phyloP scores from a whole-genome alignment of 1,140 invertebrate genomes.

The Aradophagus sp. region DNA sequence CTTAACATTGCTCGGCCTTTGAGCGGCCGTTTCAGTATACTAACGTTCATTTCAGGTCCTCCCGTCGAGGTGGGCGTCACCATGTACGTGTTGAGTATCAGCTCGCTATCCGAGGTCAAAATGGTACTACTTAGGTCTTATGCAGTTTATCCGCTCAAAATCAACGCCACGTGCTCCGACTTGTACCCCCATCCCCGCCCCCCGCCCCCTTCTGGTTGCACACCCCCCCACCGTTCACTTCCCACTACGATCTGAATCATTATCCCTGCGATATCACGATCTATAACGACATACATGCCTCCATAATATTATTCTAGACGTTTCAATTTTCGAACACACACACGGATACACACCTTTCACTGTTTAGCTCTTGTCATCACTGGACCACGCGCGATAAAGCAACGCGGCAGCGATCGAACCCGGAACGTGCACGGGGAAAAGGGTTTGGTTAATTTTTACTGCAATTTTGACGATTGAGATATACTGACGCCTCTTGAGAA shows the following conservation, averaged over 20 bases:
- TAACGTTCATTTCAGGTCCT: slow-evolving; percentile 86
- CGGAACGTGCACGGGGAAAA: too few relatives aligned
- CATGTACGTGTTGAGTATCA: slow-evolving; percentile 99
- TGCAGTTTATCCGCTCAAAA: slow-evolving; percentile 70
- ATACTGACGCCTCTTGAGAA: too few relatives aligned
- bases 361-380: too few relatives aligned
- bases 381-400: too few relatives aligned
- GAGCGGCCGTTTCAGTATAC: slow-evolving; percentile 71
- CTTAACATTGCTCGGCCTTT: slow-evolving; percentile 59
- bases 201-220: slow-evolving; percentile 33
- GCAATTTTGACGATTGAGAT: too few relatives aligned
- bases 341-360: too few relatives aligned
- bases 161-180: slow-evolving; percentile 48
- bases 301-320: slow-evolving; percentile 25
- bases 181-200: slow-evolving; percentile 23
- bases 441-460: too few relatives aligned
- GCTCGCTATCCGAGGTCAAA: slow-evolving; percentile 98
- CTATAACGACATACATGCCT: too few relatives aligned
- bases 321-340: too few relatives aligned
- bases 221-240: slow-evolving; percentile 35
- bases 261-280: too few relatives aligned
- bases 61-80: slow-evolving; percentile 97
- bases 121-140: slow-evolving; percentile 89
- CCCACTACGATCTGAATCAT: too few relatives aligned
- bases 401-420: too few relatives aligned